A percentile compares a stretch with the other conserved stretches of the same genome.
phyloP scores from a whole-genome alignment of 1,140 invertebrate genomes.

The Contarinia nasturtii region DNA sequence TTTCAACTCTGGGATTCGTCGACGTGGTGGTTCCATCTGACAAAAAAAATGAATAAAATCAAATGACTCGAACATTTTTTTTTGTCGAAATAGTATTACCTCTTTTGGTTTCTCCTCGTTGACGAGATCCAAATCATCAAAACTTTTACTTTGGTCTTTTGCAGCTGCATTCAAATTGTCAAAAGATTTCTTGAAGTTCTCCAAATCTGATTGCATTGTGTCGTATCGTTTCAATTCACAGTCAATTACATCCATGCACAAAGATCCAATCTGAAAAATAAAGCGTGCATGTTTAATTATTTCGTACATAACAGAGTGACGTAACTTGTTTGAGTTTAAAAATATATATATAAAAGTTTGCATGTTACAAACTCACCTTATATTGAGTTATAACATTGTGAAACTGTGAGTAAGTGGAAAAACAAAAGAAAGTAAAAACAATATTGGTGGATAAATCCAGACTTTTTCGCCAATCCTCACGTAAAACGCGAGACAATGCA shows the following conservation, averaged over 20 bases:
- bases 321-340: not conserved
- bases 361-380: conserved; percentile 42
- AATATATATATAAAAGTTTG: too few species aligned
- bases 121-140: conserved; percentile 22
- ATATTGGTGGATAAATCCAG: conserved; percentile 93
- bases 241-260: conserved; percentile 91
- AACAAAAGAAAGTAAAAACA: conserved; percentile 92
- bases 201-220: conserved; percentile 81
- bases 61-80: too few species aligned
- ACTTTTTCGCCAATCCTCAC: conserved; percentile 94
- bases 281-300: conserved; percentile 14
- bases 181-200: conserved; percentile 33
- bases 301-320: too few species aligned
- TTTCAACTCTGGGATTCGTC: conserved; percentile 43
- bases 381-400: conserved; percentile 81
- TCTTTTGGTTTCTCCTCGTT: conserved; percentile 24
- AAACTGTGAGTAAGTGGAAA: conserved; percentile 92
- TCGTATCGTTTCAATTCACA: conserved; percentile 84
- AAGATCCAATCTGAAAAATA: conserved; percentile 70
- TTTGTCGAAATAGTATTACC: conserved; percentile 1
- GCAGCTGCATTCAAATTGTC: conserved; percentile 16
- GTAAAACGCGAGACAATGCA: conserved; percentile 78
- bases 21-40: conserved; percentile 38
- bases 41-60: not conserved
- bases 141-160: conserved; percentile 20